Base-by-base conservation (phyloP, 2,797 vertebrate species). In the Zalophus californianus region DNA sequence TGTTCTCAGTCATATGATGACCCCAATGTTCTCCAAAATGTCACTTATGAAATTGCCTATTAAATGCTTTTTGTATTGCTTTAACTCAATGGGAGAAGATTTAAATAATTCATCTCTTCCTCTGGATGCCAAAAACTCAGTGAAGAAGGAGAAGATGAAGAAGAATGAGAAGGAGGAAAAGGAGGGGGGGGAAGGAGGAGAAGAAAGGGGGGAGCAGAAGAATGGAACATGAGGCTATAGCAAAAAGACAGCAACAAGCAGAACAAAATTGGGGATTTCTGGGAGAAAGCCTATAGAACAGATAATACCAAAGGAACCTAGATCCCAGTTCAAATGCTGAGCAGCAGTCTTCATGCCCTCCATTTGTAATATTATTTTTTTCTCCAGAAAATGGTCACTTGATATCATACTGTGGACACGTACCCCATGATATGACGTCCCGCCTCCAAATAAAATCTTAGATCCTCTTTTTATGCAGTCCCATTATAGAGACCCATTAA, bases 11-110 rank as follows among this genome's bases (percentile, higher is more conserved):
- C 94, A 92, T 89, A 87, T 38, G 60, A 77, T 95, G 88, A 96
- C 68, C 87, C 73, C 77, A 79, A 11, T 95, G 87, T 91, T 92
- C 95, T 96, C 75, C 72, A 92, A 97, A 98, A 97, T 97, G 86
- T 96, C 97, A 98, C 44, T 94, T 95, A 91, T 56, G 58, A 97
- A 97, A 97, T 80, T 90, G 52, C 64, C 73, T 15, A 0, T n/a
- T 84, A 62, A 35, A 87, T 88, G 95, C 95, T 91, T 80, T 75
- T 56, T 91, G 52, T 83, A 79, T 83, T 96, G 78, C 78, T 54
- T 94, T 92, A 41, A 88, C 32, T 84, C 54, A 78, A 9, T 77
- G 75, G 56, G 56, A 90, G 16, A 83, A 88, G 58, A 95, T 48
- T 79, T 94, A 82, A 96, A 89, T 94, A 97, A 94, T 92, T 93